Evolutionary conservation across 2,113 vertebrate species (phyloP).

Genomic region (Phalacrocorax pelagicus): DNA sequence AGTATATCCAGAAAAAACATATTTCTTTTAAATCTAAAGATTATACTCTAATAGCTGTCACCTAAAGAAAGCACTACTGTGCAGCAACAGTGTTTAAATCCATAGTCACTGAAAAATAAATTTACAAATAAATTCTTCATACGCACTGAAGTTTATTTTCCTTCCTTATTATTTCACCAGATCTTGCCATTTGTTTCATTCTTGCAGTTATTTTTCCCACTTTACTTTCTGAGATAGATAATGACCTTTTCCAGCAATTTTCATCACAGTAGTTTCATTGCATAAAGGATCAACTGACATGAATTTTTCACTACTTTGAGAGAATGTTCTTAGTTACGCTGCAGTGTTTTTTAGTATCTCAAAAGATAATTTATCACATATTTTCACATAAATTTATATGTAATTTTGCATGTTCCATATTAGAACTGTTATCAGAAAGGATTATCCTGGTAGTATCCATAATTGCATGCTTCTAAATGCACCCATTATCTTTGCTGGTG

Average conservation of each 20-base stretch:
- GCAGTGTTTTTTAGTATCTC: neutral
- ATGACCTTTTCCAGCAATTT: neutral
- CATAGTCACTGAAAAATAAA: neutral
- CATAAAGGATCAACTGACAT: neutral
- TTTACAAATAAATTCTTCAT: neutral
- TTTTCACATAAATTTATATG: neutral
- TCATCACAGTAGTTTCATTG: neutral
- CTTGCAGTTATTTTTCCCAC: neutral
- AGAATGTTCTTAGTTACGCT: neutral
- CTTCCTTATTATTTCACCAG: neutral
- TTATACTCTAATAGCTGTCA: neutral
- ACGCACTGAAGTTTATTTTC: neutral
- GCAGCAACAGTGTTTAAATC: neutral
- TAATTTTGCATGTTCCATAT: neutral
- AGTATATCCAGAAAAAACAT: neutral
- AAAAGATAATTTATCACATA: neutral
- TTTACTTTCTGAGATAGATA: neutral
- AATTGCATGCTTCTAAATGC: neutral
- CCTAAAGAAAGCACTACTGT: neutral
- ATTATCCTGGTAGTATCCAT: neutral
- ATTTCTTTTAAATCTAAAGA: neutral
- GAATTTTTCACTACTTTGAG: neutral
- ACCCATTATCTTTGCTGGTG: neutral
- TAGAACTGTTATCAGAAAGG: neutral
- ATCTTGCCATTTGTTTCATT: neutral